Evolutionary conservation across 2,113 vertebrate genomes (phyloP).

Genomic region (Anguilla japonica): DNA sequence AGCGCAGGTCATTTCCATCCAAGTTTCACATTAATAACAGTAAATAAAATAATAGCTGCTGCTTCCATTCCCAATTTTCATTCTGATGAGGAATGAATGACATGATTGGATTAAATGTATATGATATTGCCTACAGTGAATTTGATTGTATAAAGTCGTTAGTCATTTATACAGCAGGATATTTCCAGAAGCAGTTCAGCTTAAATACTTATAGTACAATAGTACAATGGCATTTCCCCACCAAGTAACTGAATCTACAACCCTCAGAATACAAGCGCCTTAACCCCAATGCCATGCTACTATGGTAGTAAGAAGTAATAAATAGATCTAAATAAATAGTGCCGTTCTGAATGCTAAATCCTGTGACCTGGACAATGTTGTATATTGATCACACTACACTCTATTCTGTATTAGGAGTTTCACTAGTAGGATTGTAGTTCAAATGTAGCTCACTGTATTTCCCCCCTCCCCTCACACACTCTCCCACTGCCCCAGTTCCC

Average conservation of each 20-base stretch:
- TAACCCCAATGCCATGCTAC: no score
- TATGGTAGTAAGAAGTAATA: no score
- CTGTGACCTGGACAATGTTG: no score
- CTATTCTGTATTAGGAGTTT: no score
- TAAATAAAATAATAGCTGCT: neutral
- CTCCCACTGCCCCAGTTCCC: constrained; percentile 77
- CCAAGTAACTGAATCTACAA: no score
- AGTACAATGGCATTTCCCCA: no score
- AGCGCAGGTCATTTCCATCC: neutral
- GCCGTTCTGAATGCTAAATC: no score
- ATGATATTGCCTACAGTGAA: neutral
- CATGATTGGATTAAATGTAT: neutral
- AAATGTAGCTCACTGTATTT: neutral
- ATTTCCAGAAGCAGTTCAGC: no score
- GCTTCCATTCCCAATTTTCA: neutral
- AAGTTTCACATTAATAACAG: neutral
- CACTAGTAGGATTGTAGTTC: neutral
- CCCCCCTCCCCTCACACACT: neutral
- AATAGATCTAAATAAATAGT: no score
- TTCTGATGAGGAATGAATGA: neutral
- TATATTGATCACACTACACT: no score
- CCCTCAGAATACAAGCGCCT: no score
- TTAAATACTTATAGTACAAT: no score
- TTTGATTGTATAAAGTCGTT: neutral
- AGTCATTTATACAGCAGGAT: neutral